Conservation (phyloP, 2,113 vertebrate species). For the Cavia aperea region DNA sequence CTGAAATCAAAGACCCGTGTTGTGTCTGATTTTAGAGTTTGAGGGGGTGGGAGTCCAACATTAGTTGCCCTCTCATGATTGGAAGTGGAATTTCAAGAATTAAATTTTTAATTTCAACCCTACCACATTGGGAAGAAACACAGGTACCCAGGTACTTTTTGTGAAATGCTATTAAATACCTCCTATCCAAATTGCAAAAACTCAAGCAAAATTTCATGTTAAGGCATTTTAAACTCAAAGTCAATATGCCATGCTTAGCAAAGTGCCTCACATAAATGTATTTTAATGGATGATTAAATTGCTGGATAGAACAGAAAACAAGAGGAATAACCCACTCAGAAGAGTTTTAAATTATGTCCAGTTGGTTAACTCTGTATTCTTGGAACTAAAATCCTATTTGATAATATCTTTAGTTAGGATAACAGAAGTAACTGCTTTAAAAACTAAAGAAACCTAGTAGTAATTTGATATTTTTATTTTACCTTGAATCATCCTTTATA, state of each 20-base stretch:
- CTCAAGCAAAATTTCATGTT: neutral
- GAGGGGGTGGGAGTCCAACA: neutral
- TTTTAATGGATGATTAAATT: constrained; percentile 13
- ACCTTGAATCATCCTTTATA: neutral
- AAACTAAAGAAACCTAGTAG: neutral
- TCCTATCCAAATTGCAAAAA: neutral
- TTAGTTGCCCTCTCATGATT: neutral
- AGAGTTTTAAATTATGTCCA: neutral
- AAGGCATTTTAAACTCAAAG: constrained; percentile 32
- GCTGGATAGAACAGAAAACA: neutral
- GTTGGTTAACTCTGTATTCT: neutral
- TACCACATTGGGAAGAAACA: neutral
- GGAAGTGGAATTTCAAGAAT: neutral
- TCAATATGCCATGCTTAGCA: neutral
- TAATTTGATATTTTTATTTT: constrained; percentile 18
- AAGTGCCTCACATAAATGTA: neutral
- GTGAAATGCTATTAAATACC: neutral
- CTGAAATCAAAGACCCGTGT: neutral
- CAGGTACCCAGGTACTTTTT: neutral
- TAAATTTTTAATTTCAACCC: neutral
- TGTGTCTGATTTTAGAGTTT: constrained; percentile 1
- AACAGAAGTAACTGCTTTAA: neutral
- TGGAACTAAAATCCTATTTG: neutral
- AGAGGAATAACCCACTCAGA: neutral
- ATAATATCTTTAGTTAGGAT: neutral